phyloP scores from a whole-genome alignment of 2,888 invertebrate genomes.

The Tigriopus californicus region DNA sequence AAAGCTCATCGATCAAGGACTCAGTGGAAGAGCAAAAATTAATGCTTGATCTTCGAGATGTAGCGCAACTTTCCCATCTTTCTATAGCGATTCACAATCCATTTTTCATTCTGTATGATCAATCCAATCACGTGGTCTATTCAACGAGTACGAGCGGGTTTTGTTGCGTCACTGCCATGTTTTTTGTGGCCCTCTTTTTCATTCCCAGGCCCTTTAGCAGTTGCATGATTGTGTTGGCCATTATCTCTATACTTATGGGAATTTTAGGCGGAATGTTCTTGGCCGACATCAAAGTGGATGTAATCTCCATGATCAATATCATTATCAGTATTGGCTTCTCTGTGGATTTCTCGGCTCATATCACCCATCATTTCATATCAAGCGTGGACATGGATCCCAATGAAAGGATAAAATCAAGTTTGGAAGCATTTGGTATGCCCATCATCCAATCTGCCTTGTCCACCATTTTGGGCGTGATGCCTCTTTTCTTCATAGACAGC shows the following conservation, averaged over 20 bases:
- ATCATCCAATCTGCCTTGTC: conserved; percentile 29
- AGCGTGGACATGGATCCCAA: conserved; percentile 19
- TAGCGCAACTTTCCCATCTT: conserved; percentile 18
- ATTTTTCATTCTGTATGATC: conserved; percentile 16
- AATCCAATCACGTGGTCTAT: conserved; percentile 22
- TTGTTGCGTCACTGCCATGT: conserved; percentile 27
- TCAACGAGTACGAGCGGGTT: conserved; percentile 26
- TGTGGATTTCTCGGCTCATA: conserved; percentile 31
- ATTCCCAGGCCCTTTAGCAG: conserved; percentile 28
- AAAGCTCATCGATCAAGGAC: neutral
- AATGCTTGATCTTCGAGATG: neutral
- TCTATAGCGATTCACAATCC: conserved; percentile 22
- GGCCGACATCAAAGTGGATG: conserved; percentile 28
- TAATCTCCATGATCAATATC: conserved; percentile 30
- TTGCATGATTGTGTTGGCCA: conserved; percentile 29
- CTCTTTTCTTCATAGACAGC: conserved; percentile 42
- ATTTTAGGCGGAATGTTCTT: conserved; percentile 31
- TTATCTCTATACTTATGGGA: conserved; percentile 27
- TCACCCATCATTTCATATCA: conserved; percentile 30
- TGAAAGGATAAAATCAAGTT: conserved; percentile 26
- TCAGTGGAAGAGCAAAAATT: conserved; percentile 2
- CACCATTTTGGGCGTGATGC: conserved; percentile 28
- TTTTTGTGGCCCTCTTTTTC: conserved; percentile 27
- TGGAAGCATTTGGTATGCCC: conserved; percentile 29
- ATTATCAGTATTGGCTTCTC: conserved; percentile 30